A percentile compares a stretch with the other conserved stretches of the same genome.
These are phyloP conservation scores for Limonius californicus DNA, from an alignment of 1,140 invertebrate genomes.

Conservation along the genomic window DNA sequence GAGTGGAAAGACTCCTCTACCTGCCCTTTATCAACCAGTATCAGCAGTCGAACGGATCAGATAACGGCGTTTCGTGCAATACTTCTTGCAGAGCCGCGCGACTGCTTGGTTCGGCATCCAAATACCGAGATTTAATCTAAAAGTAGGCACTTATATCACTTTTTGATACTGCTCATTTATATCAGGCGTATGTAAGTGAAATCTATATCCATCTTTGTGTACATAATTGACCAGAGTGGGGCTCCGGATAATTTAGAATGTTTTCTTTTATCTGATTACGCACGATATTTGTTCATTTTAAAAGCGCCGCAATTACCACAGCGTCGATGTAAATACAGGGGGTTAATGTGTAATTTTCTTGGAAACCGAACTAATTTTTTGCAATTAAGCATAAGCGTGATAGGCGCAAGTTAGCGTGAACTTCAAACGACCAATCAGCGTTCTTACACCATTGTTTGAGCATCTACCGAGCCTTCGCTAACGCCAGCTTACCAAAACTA, in stretches of 20 bases:
- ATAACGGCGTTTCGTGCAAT: background rate
- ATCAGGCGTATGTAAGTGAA: slow-evolving; percentile 6
- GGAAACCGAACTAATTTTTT: slow-evolving; percentile 11
- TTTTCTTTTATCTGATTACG: slow-evolving; percentile 21
- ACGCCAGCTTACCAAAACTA: too few species aligned
- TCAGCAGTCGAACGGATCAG: background rate
- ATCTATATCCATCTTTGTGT: slow-evolving; percentile 9
- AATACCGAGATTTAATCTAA: slow-evolving; percentile 3
- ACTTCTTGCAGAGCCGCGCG: background rate
- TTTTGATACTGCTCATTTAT: slow-evolving; percentile 9
- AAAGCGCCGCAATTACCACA: slow-evolving; percentile 3
- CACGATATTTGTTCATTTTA: slow-evolving; percentile 29
- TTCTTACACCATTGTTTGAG: too few species aligned
- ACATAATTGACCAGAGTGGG: slow-evolving; percentile 3
- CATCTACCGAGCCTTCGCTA: too few species aligned
- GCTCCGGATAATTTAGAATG: slow-evolving; percentile 11
- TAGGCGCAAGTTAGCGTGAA: slow-evolving; percentile 1
- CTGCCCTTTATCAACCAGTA: background rate
- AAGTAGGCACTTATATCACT: slow-evolving; percentile 9
- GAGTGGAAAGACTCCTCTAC: background rate
- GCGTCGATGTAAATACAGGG: slow-evolving; percentile 2
- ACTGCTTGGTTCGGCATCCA: background rate
- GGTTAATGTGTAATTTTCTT: slow-evolving; percentile 12
- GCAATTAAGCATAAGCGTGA: background rate
- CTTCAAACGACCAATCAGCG: too few species aligned